Conservation (phyloP, 2,888 invertebrate genomes). For the Drosophila infuscata region DNA sequence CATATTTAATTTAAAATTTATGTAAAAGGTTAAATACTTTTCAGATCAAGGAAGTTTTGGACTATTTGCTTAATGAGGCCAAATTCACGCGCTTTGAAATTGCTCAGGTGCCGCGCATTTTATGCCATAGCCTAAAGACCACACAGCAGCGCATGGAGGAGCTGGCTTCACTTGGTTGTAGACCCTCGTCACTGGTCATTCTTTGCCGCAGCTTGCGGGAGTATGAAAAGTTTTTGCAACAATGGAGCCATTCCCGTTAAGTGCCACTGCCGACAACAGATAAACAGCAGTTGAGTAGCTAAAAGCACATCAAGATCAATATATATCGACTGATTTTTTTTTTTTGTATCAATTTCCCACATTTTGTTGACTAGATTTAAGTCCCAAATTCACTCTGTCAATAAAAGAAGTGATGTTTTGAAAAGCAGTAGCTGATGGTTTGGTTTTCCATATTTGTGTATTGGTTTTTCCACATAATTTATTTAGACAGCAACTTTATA, state of each 20-base stretch:
- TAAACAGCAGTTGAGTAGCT: conserved; percentile 5
- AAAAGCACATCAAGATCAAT: not conserved
- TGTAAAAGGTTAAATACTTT: not conserved
- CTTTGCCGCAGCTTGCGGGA: conserved; percentile 87
- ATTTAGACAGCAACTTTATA: conserved; percentile 56
- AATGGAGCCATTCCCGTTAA: conserved; percentile 65
- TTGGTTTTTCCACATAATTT: conserved; percentile 17
- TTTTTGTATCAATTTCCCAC: conserved; percentile 12
- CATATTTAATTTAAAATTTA: not conserved
- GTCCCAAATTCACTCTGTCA: conserved; percentile 2
- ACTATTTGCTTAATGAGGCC: conserved; percentile 86
- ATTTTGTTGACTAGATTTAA: conserved; percentile 12
- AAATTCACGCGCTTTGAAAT: conserved; percentile 86
- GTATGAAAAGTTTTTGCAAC: conserved; percentile 86
- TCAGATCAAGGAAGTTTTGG: conserved; percentile 87
- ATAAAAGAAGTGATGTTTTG: not conserved
- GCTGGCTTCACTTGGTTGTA: conserved; percentile 85
- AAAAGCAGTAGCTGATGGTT: not conserved
- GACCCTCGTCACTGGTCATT: conserved; percentile 86
- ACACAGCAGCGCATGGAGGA: conserved; percentile 86
- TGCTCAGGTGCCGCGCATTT: conserved; percentile 86
- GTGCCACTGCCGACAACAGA: not conserved
- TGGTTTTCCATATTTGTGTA: not conserved
- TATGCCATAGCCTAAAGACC: conserved; percentile 87
- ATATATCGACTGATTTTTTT: conserved; percentile 6